phyloP scores from a whole-genome alignment of 2,797 vertebrate genomes.

The Neopelma chrysocephalum region DNA sequence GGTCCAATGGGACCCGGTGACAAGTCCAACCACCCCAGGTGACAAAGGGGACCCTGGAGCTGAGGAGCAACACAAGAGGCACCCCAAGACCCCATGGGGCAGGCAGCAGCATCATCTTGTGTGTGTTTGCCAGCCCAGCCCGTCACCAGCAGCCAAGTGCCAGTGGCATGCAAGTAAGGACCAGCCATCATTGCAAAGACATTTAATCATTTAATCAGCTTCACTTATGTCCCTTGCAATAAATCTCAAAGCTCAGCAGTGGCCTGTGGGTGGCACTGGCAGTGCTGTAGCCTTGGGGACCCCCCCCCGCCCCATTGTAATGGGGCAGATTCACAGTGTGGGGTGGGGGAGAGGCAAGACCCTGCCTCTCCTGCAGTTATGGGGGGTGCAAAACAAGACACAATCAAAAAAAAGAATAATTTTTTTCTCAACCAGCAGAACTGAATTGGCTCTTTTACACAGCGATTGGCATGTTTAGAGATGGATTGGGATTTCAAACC shows the following conservation, averaged over 20 bases:
- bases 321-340: neutral
- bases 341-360: neutral
- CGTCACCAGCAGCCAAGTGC: neutral
- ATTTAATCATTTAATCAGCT: neutral
- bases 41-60: neutral
- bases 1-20: accelerated
- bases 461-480: accelerated
- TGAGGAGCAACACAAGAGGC: neutral
- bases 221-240: neutral
- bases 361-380: accelerated
- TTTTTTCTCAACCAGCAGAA: neutral
- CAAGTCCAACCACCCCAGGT: neutral
- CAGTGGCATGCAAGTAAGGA: neutral
- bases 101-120: neutral
- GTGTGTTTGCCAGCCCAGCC: neutral
- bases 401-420: accelerated
- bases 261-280: neutral
- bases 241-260: neutral
- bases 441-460: neutral
- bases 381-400: neutral
- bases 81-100: neutral
- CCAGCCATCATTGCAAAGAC: neutral
- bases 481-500: neutral
- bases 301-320: neutral
- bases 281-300: neutral